Evolutionary conservation across 2,113 vertebrate species (phyloP), one percentile per base, ranked within the genome.

Genomic region (Laticauda colubrina): DNA sequence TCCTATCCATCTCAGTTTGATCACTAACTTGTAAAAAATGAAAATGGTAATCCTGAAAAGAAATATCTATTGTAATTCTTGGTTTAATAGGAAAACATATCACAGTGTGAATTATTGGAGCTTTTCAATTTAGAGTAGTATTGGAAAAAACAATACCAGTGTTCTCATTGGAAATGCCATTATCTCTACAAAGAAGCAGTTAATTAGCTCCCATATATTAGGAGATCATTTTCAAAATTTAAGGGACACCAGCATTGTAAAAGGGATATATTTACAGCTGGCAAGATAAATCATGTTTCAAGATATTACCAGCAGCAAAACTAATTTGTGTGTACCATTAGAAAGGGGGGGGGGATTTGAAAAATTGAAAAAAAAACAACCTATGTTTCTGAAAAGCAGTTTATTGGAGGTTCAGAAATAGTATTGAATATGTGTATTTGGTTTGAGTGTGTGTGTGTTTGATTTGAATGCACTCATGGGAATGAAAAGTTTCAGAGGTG

Each of bases 121-220:
- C 0, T 51, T 95, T 96, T 92, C 95, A 94, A 88, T 93, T 96
- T 96, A 93, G 91, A 95, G 93, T 94, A 96, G 94, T 96, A 91
- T 96, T 95, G 90, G 51, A 96, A 69, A 92, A 93, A 95, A 94
- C 94, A 95, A 89, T 92, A 94, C 64, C 34, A 53, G 48, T 96
- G 90, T 51, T 95, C 94, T 92, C 89, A 93, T 89, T 90, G 88
- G 61, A 85, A 88, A 92, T 90, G 93, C 96, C 94, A 92, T 95
- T 97, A 95, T 96, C 95, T 96, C 94, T 51, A 93, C 92, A 96
- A 95, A 96, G 94, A 96, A 96, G 95, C 95, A 94, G 96, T 95
- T 98, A 97, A 96, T 96, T 97, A 97, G 45, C 94, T 89, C 95
- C 91, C 90, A 89, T 95, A 88, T 96, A 97, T 96, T 96, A 95